Evolutionary conservation across 2,797 vertebrate species (phyloP), one percentile per base, ranked within the genome.

Genomic region (Chloroceryle inda): DNA sequence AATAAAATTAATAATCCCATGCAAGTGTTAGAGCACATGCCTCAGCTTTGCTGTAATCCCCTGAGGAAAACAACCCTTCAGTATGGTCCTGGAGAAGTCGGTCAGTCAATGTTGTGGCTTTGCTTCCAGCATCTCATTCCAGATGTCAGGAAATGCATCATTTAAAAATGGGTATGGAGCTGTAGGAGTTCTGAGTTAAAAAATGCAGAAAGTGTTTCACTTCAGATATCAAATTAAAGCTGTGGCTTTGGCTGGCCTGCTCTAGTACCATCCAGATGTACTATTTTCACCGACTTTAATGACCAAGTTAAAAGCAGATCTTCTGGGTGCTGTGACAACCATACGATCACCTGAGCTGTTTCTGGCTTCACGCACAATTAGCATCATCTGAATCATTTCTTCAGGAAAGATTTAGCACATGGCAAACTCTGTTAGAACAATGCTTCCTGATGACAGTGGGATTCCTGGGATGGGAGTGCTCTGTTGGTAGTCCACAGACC

Each of bases 1-100:
- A 91, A 89, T 94, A 87, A 91, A 94, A 88, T 78, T 85, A 96
- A 73, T 94, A 96, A 94, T 89, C 85, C 83, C 83, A 29, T 80
- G 88, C 81, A 92, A 95, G 90, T 92, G 85, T 95, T 88, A 42
- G 80, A 84, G 74, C 61, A 92, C 94, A 91, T 94, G 92, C 81
- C 80, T 90, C 80, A 76, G 80, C 83, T 95, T 95, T 94, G 93
- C 92, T 93, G 84, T 90, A 88, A 87, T 93, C 86, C 81, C 75
- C 80, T 11, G 74, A 92, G 91, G 88, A 85, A 58, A 84, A 82
- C 79, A 74, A 59, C 91, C 69, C 66, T 90, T 68, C 69, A 24
- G 67, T 31, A 6, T 3, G 29, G 85, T 53, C 85, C 83, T 2
- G 0, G 69, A 85, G 67, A 79, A 92, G 85, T 56, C 42, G 0